Evolutionary conservation across 2,797 vertebrate genomes (phyloP).

Genomic region (Capromys pilorides): DNA sequence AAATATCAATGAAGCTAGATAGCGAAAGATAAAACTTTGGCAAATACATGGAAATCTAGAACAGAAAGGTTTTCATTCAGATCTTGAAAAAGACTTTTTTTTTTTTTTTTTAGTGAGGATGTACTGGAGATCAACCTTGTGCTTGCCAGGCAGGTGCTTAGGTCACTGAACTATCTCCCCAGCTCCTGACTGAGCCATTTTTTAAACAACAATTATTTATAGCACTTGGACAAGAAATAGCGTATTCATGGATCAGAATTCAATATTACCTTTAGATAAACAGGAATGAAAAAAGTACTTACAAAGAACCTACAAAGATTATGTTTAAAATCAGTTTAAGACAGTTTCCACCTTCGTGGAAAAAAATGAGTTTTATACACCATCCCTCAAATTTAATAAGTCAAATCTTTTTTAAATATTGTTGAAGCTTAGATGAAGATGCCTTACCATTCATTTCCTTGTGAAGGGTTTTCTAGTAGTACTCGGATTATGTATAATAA

Average conservation of each 20-base stretch:
- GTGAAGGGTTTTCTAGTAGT: slow-evolving; percentile 86
- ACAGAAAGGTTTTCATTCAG: neutral
- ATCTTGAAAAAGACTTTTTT: neutral
- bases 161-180: too few species aligned
- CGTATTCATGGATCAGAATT: neutral
- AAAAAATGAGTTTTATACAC: neutral
- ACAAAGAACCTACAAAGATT: neutral
- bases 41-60: neutral
- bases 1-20: neutral
- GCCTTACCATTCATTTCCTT: slow-evolving; percentile 87
- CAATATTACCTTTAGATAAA: neutral
- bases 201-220: neutral
- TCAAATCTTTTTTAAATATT: slow-evolving; percentile 46
- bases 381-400: neutral
- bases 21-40: neutral
- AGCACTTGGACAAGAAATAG: neutral
- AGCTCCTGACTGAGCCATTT: too few species aligned
- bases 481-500: slow-evolving; percentile 90
- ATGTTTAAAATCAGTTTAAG: neutral
- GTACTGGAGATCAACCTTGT: too few species aligned
- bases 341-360: neutral
- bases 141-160: too few species aligned
- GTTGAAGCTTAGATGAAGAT: slow-evolving; percentile 49
- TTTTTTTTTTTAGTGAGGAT: too few species aligned
- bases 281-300: neutral